Evolutionary conservation across 2,888 invertebrate species (phyloP).

Genomic region (Agonopterix arenella): DNA sequence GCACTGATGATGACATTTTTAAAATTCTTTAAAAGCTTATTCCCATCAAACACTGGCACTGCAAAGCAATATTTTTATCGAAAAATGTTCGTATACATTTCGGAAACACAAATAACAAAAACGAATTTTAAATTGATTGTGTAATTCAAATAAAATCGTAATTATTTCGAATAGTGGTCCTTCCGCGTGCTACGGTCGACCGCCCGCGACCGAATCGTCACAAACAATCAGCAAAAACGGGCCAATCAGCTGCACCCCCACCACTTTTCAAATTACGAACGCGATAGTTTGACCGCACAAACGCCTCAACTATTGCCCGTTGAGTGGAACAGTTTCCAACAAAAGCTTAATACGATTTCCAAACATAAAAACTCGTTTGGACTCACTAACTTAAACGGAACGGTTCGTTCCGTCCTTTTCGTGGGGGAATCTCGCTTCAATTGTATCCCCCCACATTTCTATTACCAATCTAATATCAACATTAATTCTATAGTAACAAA

Average conservation of each 20-base stretch:
- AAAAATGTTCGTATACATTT: conserved; percentile 17
- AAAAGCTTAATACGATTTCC: conserved; percentile 77
- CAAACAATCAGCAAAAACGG: conserved; percentile 55
- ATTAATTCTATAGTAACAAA: background rate
- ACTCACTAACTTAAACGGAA: conserved; percentile 72
- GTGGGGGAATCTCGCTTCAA: conserved; percentile 54
- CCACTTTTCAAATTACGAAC: conserved; percentile 56
- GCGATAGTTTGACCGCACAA: conserved; percentile 72
- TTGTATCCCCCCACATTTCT: conserved; percentile 49
- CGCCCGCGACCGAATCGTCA: conserved; percentile 57
- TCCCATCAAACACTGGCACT: conserved; percentile 39
- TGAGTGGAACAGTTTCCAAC: conserved; percentile 75
- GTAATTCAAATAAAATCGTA: conserved; percentile 24
- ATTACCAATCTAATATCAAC: conserved; percentile 22
- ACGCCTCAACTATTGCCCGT: conserved; percentile 71
- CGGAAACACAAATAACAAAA: conserved; percentile 13
- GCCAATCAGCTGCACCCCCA: conserved; percentile 68
- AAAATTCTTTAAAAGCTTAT: conserved; percentile 14
- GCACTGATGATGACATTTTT: conserved; percentile 70
- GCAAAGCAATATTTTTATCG: conserved; percentile 16
- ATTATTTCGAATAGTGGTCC: conserved; percentile 37
- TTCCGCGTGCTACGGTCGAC: conserved; percentile 54
- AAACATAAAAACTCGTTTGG: conserved; percentile 76
- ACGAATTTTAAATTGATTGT: conserved; percentile 14
- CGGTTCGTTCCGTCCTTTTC: conserved; percentile 63